Evolutionary conservation across 2,797 vertebrate species (phyloP).

Genomic region (Cyprinella venusta): DNA sequence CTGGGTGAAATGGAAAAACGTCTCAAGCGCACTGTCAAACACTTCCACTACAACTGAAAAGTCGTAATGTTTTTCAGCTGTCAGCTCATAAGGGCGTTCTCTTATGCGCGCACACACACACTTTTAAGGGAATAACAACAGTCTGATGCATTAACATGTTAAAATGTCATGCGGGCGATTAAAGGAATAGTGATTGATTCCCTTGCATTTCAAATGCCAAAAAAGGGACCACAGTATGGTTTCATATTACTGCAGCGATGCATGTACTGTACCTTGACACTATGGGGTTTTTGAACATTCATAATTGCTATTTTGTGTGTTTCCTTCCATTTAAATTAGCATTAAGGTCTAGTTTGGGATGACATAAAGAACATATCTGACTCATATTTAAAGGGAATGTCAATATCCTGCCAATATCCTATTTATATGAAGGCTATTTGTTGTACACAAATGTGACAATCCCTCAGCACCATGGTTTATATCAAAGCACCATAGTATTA

Average conservation of each 20-base stretch:
- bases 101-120: neutral
- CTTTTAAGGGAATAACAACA: constrained; percentile 13
- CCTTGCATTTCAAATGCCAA: neutral
- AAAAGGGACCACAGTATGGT: neutral
- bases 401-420: neutral
- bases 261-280: neutral
- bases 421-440: neutral
- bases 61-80: constrained; percentile 14
- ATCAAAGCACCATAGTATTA: neutral
- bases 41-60: constrained; percentile 31
- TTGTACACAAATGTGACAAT: neutral
- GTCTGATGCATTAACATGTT: neutral
- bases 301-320: neutral
- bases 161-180: neutral
- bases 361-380: neutral
- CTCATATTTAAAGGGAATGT: neutral
- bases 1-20: constrained; percentile 25
- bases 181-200: neutral
- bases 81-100: constrained; percentile 1
- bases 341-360: neutral
- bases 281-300: neutral
- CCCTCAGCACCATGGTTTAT: neutral
- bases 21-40: constrained; percentile 20
- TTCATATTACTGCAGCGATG: neutral
- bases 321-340: neutral